Evolutionary conservation across 35 echinoderm and acorn worm species (phyloP).

Genomic region (Hemicentrotus pulcherrimus): DNA sequence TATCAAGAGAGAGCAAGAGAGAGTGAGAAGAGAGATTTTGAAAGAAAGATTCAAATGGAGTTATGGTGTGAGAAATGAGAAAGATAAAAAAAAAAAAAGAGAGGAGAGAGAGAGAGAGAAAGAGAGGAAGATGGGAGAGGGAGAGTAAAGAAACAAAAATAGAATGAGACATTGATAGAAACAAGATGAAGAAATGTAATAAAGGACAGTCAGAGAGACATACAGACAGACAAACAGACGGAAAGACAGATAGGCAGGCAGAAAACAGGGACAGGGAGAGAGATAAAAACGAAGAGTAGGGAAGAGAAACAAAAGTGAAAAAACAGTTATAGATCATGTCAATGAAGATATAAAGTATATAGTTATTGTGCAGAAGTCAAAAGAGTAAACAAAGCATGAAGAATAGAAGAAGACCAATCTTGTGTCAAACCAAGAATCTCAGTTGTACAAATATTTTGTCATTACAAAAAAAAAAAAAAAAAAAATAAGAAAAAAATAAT

Average conservation of each 20-base stretch:
- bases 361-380: constrained; percentile 21
- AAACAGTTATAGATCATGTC: constrained; percentile 39
- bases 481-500: neutral
- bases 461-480: neutral
- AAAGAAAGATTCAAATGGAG: neutral
- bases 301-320: constrained; percentile 48
- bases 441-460: neutral
- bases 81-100: neutral
- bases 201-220: neutral
- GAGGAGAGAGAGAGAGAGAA: neutral
- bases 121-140: neutral
- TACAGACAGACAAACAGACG: neutral
- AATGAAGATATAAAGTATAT: constrained; percentile 22
- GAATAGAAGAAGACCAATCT: neutral
- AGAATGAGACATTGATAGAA: neutral
- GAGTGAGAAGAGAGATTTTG: neutral
- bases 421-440: neutral
- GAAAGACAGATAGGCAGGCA: constrained; percentile 46
- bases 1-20: constrained; percentile 37
- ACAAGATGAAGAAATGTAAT: neutral
- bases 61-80: neutral
- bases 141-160: neutral
- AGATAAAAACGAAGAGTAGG: constrained; percentile 64
- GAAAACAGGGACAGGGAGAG: constrained; percentile 33
- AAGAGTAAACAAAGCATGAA: neutral